These are phyloP conservation scores for Macrophya annulata DNA, from an alignment of 2,888 invertebrate genomes.

Conservation along the genomic window DNA sequence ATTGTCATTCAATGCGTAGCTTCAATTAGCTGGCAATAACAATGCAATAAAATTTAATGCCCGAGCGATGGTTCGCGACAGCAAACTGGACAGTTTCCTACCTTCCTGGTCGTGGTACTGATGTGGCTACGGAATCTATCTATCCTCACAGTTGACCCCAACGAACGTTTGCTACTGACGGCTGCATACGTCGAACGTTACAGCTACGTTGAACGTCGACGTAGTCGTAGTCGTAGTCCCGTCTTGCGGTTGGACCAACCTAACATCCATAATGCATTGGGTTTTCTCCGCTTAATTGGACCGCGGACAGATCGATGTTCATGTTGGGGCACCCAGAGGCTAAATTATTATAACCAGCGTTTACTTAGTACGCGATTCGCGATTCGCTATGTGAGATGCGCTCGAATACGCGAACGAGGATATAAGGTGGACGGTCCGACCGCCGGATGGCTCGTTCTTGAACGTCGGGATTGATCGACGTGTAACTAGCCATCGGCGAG, in stretches of 20 bases:
- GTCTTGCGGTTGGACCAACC: slow-evolving; percentile 49
- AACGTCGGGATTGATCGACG: slow-evolving; percentile 31
- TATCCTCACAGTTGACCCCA: slow-evolving; percentile 45
- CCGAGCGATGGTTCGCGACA: slow-evolving; percentile 61
- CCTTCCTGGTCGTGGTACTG: slow-evolving; percentile 18
- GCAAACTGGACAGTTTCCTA: slow-evolving; percentile 58
- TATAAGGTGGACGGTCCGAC: background rate
- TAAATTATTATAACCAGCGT: slow-evolving; percentile 56
- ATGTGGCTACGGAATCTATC: slow-evolving; percentile 17
- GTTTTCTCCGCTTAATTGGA: slow-evolving; percentile 71
- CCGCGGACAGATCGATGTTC: slow-evolving; percentile 63
- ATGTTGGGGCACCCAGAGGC: slow-evolving; percentile 49
- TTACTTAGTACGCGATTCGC: slow-evolving; percentile 51
- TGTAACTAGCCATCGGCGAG: background rate
- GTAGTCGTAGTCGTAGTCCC: background rate
- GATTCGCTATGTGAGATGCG: background rate
- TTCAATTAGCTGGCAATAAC: slow-evolving; percentile 72
- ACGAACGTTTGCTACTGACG: slow-evolving; percentile 2
- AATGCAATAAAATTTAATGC: slow-evolving; percentile 70
- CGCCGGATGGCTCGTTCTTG: background rate
- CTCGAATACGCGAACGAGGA: slow-evolving; percentile 34
- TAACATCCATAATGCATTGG: slow-evolving; percentile 72
- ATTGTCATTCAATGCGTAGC: slow-evolving; percentile 68
- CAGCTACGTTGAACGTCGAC: no score
- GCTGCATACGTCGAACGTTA: slow-evolving; percentile 40